Conservation (phyloP, 2,113 vertebrate species). For the Pelvicachromis taeniatus region DNA sequence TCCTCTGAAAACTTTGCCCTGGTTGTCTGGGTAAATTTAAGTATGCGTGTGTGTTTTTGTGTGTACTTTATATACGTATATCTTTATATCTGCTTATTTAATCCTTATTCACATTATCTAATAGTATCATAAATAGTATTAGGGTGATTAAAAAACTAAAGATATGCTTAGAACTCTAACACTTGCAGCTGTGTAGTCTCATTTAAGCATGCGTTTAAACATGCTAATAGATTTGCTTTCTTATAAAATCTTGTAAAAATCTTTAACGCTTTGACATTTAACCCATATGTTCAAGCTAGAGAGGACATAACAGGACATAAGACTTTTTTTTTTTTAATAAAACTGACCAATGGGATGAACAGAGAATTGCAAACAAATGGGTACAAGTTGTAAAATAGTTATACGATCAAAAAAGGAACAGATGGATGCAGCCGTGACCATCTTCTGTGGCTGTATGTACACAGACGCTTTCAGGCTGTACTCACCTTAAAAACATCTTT, state of each 20-base stretch:
- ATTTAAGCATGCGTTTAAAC: background rate
- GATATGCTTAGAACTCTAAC: background rate
- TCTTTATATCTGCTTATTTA: background rate
- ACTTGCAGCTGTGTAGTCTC: background rate
- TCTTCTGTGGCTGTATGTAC: constrained; percentile 36
- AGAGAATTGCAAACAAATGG: background rate
- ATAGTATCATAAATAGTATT: background rate
- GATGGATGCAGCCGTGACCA: background rate
- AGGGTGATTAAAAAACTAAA: background rate
- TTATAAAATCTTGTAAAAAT: background rate
- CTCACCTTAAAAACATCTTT: constrained; percentile 60
- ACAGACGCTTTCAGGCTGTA: background rate
- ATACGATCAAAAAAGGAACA: background rate
- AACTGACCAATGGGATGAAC: background rate
- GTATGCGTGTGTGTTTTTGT: background rate
- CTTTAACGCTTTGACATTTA: background rate
- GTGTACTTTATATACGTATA: background rate
- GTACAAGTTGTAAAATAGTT: background rate
- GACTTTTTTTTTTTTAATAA: too few species aligned
- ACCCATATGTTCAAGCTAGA: background rate
- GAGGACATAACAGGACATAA: background rate
- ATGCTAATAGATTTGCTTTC: background rate
- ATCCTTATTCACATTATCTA: background rate
- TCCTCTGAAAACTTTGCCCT: background rate
- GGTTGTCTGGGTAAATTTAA: background rate